Evolutionary conservation across 2,888 invertebrate genomes (phyloP).

Genomic region (Trichacis sp.): DNA sequence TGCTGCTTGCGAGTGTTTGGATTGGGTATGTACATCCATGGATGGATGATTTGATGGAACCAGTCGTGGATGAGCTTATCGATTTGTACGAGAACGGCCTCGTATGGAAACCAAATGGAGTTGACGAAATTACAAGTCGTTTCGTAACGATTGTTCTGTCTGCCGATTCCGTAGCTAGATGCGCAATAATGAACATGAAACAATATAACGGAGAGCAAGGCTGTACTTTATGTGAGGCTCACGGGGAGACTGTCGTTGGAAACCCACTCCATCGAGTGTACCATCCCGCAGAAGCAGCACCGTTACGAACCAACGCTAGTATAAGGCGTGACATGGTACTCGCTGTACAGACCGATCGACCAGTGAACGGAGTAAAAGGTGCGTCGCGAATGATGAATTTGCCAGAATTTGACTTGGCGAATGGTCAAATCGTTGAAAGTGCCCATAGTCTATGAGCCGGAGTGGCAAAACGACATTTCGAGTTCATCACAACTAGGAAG

Average conservation of each 20-base stretch:
- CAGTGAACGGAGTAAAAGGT: too few relatives aligned
- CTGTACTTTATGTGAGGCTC: slow-evolving; percentile 28
- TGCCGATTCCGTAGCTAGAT: slow-evolving; percentile 22
- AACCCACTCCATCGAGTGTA: not conserved
- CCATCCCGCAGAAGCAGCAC: not conserved
- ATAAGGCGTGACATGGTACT: too few relatives aligned
- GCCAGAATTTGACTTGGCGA: slow-evolving; percentile 1
- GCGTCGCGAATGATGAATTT: too few relatives aligned
- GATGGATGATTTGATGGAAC: not conserved
- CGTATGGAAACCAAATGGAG: slow-evolving; percentile 16
- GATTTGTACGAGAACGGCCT: not conserved
- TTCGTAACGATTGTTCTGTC: slow-evolving; percentile 10
- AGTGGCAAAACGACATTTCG: not conserved
- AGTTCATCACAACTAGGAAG: not conserved
- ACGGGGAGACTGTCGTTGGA: not conserved
- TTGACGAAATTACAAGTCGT: slow-evolving; percentile 7
- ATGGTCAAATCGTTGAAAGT: not conserved
- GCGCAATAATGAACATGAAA: slow-evolving; percentile 29
- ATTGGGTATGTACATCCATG: slow-evolving; percentile 4
- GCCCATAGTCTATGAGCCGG: not conserved
- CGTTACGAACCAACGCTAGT: not conserved
- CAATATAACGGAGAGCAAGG: slow-evolving; percentile 32
- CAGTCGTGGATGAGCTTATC: not conserved
- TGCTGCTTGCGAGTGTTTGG: slow-evolving; percentile 14
- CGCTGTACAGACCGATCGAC: too few relatives aligned